Conservation (phyloP, 2,797 vertebrate species). For the Anguilla megastoma region DNA sequence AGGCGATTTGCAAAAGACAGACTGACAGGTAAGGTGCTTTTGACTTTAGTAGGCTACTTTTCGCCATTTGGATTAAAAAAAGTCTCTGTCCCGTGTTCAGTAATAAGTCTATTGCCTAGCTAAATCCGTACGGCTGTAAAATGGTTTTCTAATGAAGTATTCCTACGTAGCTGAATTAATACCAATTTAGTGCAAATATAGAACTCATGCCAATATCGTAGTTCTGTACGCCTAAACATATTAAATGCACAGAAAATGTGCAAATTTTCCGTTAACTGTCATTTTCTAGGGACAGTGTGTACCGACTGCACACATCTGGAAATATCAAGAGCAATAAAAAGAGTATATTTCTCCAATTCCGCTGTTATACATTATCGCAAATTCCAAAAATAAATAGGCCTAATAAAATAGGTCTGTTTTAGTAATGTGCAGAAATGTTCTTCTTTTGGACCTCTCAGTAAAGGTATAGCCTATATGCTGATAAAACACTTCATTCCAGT, state of each 20-base stretch:
- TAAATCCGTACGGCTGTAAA: neutral
- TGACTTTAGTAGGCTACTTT: neutral
- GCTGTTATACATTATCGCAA: neutral
- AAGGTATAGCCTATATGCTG: neutral
- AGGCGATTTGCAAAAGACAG: slow-evolving; percentile 90
- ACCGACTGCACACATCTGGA: neutral
- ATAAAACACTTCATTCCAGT: neutral
- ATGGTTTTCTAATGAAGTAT: neutral
- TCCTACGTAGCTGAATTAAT: neutral
- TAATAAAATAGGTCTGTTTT: neutral
- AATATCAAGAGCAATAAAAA: neutral
- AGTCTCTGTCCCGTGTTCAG: neutral
- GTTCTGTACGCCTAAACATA: neutral
- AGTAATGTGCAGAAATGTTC: neutral
- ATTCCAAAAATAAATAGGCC: neutral
- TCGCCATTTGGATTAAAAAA: neutral
- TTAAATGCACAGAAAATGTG: neutral
- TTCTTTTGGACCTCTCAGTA: neutral
- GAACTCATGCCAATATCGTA: neutral
- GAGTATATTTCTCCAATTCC: neutral
- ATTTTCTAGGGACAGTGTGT: neutral
- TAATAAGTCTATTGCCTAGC: neutral
- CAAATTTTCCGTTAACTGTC: neutral
- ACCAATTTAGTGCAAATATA: neutral
- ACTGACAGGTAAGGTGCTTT: slow-evolving; percentile 80